Conservation (phyloP, 2,797 vertebrate species). For the Coranthus polyacanthus region DNA sequence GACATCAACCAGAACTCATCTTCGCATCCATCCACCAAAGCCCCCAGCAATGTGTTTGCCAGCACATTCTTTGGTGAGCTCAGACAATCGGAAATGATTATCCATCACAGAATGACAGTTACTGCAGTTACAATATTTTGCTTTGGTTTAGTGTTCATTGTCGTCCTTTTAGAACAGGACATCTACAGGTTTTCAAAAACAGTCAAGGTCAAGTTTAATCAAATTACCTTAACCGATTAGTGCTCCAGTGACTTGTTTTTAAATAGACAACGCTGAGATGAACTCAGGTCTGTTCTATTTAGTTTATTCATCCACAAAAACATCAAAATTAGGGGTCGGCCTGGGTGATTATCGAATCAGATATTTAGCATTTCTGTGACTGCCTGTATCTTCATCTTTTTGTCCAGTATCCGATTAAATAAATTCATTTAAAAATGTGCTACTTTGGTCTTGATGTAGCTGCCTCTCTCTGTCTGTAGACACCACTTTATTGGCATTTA, state of each 20-base stretch:
- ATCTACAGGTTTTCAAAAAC: background rate
- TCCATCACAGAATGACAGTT: background rate
- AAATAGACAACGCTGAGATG: background rate
- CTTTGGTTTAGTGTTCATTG: too few relatives aligned
- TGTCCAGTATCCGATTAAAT: too few relatives aligned
- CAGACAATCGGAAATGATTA: slow-evolving; percentile 29
- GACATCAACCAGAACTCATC: slow-evolving; percentile 94
- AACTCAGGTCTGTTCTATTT: background rate
- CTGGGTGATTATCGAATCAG: too few relatives aligned
- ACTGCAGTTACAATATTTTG: slow-evolving; percentile 3
- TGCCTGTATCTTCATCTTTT: too few relatives aligned
- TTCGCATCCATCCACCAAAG: slow-evolving; percentile 90
- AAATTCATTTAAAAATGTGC: too few relatives aligned
- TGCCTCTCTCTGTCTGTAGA: too few relatives aligned
- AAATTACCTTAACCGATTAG: background rate
- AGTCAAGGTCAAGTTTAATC: background rate
- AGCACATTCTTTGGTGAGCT: slow-evolving; percentile 95
- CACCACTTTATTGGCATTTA: too few relatives aligned
- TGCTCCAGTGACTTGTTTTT: background rate
- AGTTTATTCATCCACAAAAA: background rate
- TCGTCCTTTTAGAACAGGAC: background rate
- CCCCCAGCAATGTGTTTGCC: slow-evolving; percentile 92
- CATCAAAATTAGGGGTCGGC: background rate
- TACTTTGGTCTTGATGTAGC: too few relatives aligned
- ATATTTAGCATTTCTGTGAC: too few relatives aligned